These are phyloP conservation scores for Amphipyra berbera DNA, from an alignment of 2,888 invertebrate genomes.

Conservation along the genomic window DNA sequence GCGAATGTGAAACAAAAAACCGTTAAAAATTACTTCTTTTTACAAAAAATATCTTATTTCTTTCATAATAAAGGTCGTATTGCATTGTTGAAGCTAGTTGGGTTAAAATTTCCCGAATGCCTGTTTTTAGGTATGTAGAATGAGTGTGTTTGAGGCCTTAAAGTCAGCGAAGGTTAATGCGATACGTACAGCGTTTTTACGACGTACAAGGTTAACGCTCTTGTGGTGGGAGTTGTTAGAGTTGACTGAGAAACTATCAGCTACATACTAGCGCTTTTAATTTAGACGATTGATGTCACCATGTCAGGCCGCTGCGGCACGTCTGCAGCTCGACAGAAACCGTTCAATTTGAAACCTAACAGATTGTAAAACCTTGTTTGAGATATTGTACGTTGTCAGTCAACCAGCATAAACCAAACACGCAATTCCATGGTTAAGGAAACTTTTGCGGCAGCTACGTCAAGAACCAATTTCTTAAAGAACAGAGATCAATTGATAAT, in stretches of 20 bases:
- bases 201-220: not conserved
- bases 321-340: no score
- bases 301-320: no score
- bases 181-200: slow-evolving; percentile 7
- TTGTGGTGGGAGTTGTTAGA: not conserved
- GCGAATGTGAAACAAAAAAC: slow-evolving; percentile 58
- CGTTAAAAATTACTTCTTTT: slow-evolving; percentile 35
- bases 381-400: no score
- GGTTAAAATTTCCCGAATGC: slow-evolving; percentile 32
- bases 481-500: no score
- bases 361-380: no score
- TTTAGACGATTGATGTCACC: no score
- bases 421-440: no score
- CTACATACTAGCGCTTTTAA: no score
- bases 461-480: no score
- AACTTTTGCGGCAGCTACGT: no score
- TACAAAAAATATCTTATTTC: slow-evolving; percentile 38
- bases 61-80: slow-evolving; percentile 51
- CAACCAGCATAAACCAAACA: no score
- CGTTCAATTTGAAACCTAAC: no score
- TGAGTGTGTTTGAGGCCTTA: slow-evolving; percentile 21
- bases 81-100: slow-evolving; percentile 30
- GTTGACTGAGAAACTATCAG: not conserved
- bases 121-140: slow-evolving; percentile 38
- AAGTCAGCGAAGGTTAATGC: slow-evolving; percentile 22